Evolutionary conservation across 2,797 vertebrate species (phyloP).

Genomic region (Bradypodion ventrale): DNA sequence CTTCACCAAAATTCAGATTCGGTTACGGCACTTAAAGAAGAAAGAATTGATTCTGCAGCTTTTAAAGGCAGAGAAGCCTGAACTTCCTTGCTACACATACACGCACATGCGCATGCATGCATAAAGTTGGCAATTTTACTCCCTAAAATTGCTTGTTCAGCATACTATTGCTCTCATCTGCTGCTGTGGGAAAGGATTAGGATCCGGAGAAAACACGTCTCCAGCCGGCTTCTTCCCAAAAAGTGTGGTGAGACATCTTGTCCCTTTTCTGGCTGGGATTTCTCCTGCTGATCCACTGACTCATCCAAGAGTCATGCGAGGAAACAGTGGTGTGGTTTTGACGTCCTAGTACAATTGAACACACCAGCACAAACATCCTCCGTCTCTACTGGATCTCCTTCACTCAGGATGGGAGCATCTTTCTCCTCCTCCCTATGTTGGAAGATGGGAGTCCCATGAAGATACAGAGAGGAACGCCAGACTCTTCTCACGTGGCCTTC

Average conservation of each 20-base stretch:
- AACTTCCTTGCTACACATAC: too few relatives aligned
- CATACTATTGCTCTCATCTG: neutral
- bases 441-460: too few relatives aligned
- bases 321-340: neutral
- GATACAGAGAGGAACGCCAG: too few relatives aligned
- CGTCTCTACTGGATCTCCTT: neutral
- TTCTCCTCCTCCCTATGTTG: neutral
- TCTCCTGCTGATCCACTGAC: neutral
- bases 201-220: neutral
- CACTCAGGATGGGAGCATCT: too few relatives aligned
- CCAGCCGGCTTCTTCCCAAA: neutral
- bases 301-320: neutral
- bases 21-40: too few relatives aligned
- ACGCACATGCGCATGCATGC: too few relatives aligned
- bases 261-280: neutral
- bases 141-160: neutral
- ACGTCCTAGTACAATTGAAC: neutral
- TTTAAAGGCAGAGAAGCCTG: neutral
- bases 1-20: too few relatives aligned
- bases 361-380: too few relatives aligned
- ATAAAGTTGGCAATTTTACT: neutral
- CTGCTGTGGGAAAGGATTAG: too few relatives aligned
- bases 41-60: too few relatives aligned
- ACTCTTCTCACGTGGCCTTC: too few relatives aligned
- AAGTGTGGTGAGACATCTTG: neutral